These are phyloP conservation scores for Oegoconia quadripuncta DNA, from an alignment of 2,888 invertebrate genomes.

Conservation along the genomic window DNA sequence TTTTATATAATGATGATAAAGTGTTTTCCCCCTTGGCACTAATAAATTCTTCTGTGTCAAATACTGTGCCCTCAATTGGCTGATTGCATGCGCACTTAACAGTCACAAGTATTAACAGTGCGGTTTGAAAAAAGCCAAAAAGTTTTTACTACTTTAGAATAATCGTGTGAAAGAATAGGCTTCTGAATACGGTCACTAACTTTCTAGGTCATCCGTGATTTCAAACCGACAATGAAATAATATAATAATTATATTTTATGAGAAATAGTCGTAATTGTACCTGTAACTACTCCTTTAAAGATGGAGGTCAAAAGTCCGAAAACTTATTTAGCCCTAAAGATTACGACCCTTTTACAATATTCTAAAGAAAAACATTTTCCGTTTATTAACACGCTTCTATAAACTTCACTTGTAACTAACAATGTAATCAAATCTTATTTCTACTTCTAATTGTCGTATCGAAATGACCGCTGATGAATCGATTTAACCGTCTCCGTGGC, in stretches of 20 bases:
- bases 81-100: slow-evolving; percentile 4
- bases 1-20: not conserved
- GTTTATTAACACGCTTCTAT: too few species aligned
- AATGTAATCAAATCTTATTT: too few species aligned
- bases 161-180: slow-evolving; percentile 36
- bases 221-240: slow-evolving; percentile 30
- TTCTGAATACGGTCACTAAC: slow-evolving; percentile 40
- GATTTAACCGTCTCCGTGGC: too few species aligned
- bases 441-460: too few species aligned
- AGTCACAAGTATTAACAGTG: too few species aligned
- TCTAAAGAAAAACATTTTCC: too few species aligned
- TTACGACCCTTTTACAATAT: too few species aligned
- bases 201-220: slow-evolving; percentile 48
- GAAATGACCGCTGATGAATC: too few species aligned
- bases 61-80: slow-evolving; percentile 7
- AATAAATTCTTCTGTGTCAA: slow-evolving; percentile 1
- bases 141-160: slow-evolving; percentile 13
- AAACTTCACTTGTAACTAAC: too few species aligned
- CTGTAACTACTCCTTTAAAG: not conserved
- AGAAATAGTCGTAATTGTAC: slow-evolving; percentile 33
- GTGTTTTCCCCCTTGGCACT: too few species aligned
- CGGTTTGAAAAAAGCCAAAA: not conserved
- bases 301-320: not conserved
- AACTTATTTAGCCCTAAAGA: too few species aligned
- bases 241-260: slow-evolving; percentile 31